Base-by-base conservation (phyloP, 2,888 invertebrate species). In the Yponomeuta plumbellus region DNA sequence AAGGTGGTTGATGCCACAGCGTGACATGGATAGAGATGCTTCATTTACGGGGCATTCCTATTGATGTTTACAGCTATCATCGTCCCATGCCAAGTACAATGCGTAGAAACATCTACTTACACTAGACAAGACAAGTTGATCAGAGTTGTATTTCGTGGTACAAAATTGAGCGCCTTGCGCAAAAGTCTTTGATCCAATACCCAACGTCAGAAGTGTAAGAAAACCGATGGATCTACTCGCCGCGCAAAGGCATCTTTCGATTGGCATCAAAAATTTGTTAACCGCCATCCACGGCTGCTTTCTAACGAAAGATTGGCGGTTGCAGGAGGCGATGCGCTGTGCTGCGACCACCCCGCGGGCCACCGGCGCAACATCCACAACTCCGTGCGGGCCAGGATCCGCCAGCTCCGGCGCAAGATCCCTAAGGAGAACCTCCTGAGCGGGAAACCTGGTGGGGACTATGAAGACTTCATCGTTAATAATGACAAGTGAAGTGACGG, bases 241-340 rank as follows among this genome's bases (percentile, higher is more conserved):
- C 44, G 4, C 17, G 44, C 44, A 13, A 17, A 13, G 17, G 13
- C 2, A 13, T 52, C 44, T 52, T 52, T 52, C 44, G 17, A 17
- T 52, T 17, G 44, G 17, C 17, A 13, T 17, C 17, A 13, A 52
- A 52, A 17, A 52, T 52, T 52, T 17, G 44, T 52, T 17, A 4
- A 52, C 44, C 17, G 44, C 44, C 44, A 17, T 13, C 13, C 23
- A 70, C 68, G 65, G 67, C 58, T 13, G 1, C 21, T 17, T 59
- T 23, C 22, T 59, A 21, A 75, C 59, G 70, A 71, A 78, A 81
- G 79, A 83, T 86, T 86, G 86, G 83, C 80, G 68, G 52, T 88
- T 91, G 88, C 89, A 90, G 88, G 88, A 80, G 91, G 89, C 77
- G 91, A 85, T 76, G 73, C 80, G 66, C 67, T 80, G 71, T 80